These are phyloP conservation scores for Aethes cnicana DNA, from an alignment of 2,888 invertebrate species.

Conservation along the genomic window DNA sequence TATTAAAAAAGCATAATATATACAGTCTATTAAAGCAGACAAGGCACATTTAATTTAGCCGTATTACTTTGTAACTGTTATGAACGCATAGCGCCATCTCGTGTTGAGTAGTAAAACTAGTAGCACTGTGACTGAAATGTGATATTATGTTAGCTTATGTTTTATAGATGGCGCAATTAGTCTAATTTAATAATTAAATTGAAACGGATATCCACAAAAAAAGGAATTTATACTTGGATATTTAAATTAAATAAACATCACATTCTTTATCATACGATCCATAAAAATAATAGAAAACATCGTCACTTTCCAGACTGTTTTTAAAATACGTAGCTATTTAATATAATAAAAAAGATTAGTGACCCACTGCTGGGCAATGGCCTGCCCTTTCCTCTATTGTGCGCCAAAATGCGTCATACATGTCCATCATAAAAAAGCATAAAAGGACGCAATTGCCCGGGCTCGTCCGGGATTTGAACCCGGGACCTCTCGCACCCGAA, in stretches of 20 bases:
- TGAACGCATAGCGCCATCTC: conserved; percentile 33
- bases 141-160: neutral
- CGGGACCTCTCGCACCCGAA: conserved; percentile 80
- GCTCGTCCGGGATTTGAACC: conserved; percentile 84
- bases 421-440: neutral
- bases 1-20: conserved; percentile 25
- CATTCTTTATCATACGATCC: too few relatives aligned
- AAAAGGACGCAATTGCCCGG: conserved; percentile 45
- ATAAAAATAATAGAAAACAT: too few relatives aligned
- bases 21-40: neutral
- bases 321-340: too few relatives aligned
- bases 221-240: too few relatives aligned
- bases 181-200: neutral
- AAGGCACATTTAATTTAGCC: conserved; percentile 16
- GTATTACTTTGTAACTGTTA: conserved; percentile 14
- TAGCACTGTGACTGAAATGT: neutral
- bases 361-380: too few relatives aligned
- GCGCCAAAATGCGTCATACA: too few relatives aligned
- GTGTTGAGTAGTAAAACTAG: conserved; percentile 23
- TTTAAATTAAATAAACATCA: neutral
- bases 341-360: too few relatives aligned
- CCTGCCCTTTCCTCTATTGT: too few relatives aligned
- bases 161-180: conserved; percentile 11
- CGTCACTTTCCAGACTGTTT: too few relatives aligned
- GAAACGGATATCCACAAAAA: too few relatives aligned